Base-by-base conservation (phyloP, 2,797 vertebrate species). In the Sphenopsis melanotis region DNA sequence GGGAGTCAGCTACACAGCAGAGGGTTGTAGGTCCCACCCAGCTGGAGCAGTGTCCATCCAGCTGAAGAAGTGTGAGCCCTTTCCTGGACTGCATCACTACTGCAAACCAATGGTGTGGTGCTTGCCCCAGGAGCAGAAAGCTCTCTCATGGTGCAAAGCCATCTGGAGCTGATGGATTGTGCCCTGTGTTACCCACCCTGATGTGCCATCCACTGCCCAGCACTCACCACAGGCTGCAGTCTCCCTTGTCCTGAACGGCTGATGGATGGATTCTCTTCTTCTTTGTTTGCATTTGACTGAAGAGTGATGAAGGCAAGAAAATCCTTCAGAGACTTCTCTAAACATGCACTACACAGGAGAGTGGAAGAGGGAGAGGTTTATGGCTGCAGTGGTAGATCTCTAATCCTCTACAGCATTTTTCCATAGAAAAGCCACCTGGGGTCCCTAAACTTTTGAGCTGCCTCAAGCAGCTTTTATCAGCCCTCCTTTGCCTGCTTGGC, bases 401-500 rank as follows among this genome's bases (percentile, higher is more conserved):
- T 60, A 87, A 87, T 64, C 56, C 52, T 66, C 22, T 32, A 37
- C 66, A 87, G 41, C n/a, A 46, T 76, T 89, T 96, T 86, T 84
- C 49, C 46, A 32, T 2, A n/a, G 74, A 66, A 83, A 84, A 83
- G 23, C 32, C 74, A 41, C 60, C 16, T 37, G 60, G 56, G 77
- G 8, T 94, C n/a, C 52, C 80, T 82, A 80, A 90, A 93, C 21
- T 76, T 86, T 26, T 34, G 12, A 74, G 64, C 63, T 66, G 32
- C 66, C 69, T 87, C 55, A 24, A n/a, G 44, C 29, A 69, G 65
- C 22, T 91, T 93, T 94, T 87, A 63, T 79, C 75, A 86, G 61
- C n/a, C 47, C 39, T 63, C 55, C 29, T 83, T 63, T 72, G n/a
- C 80, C 56, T 76, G 8, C 41, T 82, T 74, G 70, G 52, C 37